Conservation (phyloP, 2,888 invertebrate species). For the Yponomeuta evonymella region DNA sequence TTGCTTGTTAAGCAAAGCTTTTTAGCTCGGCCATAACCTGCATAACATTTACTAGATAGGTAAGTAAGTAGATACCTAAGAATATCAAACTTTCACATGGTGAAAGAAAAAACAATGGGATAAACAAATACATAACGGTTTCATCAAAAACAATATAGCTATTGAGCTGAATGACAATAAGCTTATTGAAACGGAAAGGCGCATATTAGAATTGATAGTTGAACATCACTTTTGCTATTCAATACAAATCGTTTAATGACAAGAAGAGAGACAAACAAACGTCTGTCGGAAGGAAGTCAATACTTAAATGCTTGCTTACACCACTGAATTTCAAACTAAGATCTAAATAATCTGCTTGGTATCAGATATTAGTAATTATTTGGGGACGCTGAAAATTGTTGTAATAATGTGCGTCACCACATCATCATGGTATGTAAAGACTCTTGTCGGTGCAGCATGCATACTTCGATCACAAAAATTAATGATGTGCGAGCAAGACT, state of each 20-base stretch:
- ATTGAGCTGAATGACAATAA: conserved; percentile 32
- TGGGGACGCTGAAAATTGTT: too few relatives aligned
- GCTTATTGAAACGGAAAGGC: conserved; percentile 1
- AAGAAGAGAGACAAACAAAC: background rate
- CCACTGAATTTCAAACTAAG: background rate
- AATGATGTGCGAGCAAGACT: background rate
- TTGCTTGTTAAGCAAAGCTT: too few relatives aligned
- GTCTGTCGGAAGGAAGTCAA: background rate
- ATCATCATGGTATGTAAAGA: too few relatives aligned
- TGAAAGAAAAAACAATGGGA: conserved; percentile 27
- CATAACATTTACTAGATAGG: too few relatives aligned
- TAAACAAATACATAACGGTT: conserved; percentile 38
- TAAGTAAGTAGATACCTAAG: too few relatives aligned
- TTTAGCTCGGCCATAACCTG: too few relatives aligned
- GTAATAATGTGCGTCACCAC: too few relatives aligned
- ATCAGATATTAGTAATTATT: too few relatives aligned
- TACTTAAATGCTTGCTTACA: background rate
- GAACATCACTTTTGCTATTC: background rate
- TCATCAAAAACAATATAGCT: conserved; percentile 35
- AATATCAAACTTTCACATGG: background rate
- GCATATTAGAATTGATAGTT: background rate
- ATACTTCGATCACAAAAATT: too few relatives aligned
- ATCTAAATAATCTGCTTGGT: background rate
- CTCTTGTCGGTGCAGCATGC: too few relatives aligned
- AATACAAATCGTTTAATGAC: background rate